Evolutionary conservation across 2,113 vertebrate genomes (phyloP).

Genomic region (Pterocles orientalis): DNA sequence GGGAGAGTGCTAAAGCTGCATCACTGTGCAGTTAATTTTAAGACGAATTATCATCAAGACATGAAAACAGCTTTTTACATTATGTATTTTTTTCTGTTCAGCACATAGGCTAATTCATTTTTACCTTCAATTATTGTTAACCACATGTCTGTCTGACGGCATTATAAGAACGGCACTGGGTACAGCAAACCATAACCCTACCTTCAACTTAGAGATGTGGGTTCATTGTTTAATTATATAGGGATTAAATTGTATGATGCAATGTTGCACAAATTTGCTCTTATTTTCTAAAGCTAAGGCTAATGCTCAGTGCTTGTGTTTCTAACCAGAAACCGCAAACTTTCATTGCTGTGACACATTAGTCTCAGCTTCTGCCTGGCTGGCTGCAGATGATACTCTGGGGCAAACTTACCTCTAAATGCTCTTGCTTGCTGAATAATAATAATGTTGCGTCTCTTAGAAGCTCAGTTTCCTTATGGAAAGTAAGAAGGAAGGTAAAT

Average conservation of each 20-base stretch:
- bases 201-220: not conserved
- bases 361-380: slow-evolving; percentile 10
- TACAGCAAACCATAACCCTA: not conserved
- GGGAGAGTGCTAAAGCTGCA: not conserved
- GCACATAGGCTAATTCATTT: not conserved
- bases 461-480: not conserved
- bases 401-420: slow-evolving; percentile 35
- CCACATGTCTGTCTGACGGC: not conserved
- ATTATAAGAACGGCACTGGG: not conserved
- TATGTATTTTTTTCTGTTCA: not conserved
- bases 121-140: not conserved
- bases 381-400: not conserved
- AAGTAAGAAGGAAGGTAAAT: not conserved
- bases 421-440: slow-evolving; percentile 8
- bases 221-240: not conserved
- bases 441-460: not conserved
- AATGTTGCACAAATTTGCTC: not conserved
- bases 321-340: not conserved
- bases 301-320: not conserved
- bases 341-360: not conserved
- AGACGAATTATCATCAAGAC: not conserved
- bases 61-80: not conserved
- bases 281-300: not conserved
- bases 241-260: not conserved
- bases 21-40: not conserved